Conservation (phyloP, 2,113 vertebrate genomes). For the Mugil cephalus region DNA sequence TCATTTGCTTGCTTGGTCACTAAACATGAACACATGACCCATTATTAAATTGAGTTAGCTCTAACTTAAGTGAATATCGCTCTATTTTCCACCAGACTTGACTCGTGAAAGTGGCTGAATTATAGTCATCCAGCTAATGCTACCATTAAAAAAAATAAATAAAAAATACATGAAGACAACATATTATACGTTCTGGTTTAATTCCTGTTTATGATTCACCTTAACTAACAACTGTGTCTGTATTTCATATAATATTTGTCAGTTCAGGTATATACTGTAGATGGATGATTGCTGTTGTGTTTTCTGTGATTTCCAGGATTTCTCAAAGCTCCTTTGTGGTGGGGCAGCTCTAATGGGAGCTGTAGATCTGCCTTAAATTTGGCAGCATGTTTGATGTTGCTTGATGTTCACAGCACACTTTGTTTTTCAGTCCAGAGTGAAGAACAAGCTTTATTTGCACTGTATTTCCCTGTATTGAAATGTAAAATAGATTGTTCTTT, state of each 20-base stretch:
- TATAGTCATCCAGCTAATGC: not conserved
- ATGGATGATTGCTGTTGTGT: not conserved
- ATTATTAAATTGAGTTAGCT: conserved; percentile 54
- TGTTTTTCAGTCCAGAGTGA: conserved; percentile 24
- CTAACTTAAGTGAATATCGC: conserved; percentile 27
- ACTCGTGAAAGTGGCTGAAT: conserved; percentile 16
- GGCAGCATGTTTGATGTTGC: conserved; percentile 27
- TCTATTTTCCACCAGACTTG: conserved; percentile 19
- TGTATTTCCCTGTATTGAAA: conserved; percentile 29
- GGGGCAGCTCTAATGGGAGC: conserved; percentile 23
- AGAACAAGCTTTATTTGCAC: conserved; percentile 23
- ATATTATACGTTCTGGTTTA: not conserved
- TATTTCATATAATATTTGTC: conserved; percentile 2
- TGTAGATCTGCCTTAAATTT: conserved; percentile 33
- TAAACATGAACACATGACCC: conserved; percentile 61
- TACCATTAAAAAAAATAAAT: too few relatives aligned
- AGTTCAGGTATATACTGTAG: not conserved
- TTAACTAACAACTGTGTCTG: not conserved
- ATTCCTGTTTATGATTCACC: not conserved
- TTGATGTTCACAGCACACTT: conserved; percentile 42
- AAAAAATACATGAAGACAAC: not conserved
- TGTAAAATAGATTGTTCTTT: conserved; percentile 24
- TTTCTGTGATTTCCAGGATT: conserved; percentile 23
- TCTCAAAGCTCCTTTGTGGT: conserved; percentile 42
- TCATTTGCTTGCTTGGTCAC: conserved; percentile 15